Conservation (phyloP, 2,113 vertebrate genomes). For the Neofelis nebulosa region DNA sequence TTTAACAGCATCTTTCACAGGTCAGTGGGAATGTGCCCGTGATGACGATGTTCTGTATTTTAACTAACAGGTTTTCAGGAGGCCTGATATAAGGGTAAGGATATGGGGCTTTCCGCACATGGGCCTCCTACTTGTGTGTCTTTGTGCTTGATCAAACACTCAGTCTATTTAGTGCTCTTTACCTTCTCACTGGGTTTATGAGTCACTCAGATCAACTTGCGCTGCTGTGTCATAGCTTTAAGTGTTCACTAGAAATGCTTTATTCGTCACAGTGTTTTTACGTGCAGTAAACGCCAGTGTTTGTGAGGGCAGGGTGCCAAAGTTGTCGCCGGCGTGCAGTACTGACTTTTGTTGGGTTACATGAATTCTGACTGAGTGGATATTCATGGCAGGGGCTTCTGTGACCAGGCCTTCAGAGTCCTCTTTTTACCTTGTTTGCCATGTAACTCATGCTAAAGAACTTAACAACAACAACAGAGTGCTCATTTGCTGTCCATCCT, state of each 20-base stretch:
- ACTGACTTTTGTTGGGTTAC: constrained; percentile 79
- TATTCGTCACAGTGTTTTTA: constrained; percentile 77
- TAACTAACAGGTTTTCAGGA: constrained; percentile 92
- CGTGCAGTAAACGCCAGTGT: constrained; percentile 76
- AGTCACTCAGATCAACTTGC: constrained; percentile 77
- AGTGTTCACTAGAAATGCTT: constrained; percentile 83
- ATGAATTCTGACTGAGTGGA: constrained; percentile 77
- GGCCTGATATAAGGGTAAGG: constrained; percentile 91
- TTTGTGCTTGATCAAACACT: constrained; percentile 83
- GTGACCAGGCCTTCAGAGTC: constrained; percentile 64
- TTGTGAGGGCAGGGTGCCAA: constrained; percentile 75
- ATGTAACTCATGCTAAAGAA: constrained; percentile 61
- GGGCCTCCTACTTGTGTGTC: constrained; percentile 85
- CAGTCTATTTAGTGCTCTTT: constrained; percentile 79
- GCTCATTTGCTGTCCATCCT: not conserved
- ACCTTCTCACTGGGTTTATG: constrained; percentile 81
- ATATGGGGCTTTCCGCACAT: constrained; percentile 80
- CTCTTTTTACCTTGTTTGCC: constrained; percentile 63
- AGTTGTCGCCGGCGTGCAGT: constrained; percentile 70
- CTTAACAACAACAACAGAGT: constrained; percentile 55
- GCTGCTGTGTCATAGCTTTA: constrained; percentile 82
- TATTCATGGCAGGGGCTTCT: constrained; percentile 63
- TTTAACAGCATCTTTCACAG: constrained; percentile 55
- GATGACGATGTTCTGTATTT: constrained; percentile 87
- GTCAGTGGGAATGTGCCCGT: constrained; percentile 41